Evolutionary conservation across 2,113 vertebrate genomes (phyloP).

Genomic region (Eretmochelys imbricata): DNA sequence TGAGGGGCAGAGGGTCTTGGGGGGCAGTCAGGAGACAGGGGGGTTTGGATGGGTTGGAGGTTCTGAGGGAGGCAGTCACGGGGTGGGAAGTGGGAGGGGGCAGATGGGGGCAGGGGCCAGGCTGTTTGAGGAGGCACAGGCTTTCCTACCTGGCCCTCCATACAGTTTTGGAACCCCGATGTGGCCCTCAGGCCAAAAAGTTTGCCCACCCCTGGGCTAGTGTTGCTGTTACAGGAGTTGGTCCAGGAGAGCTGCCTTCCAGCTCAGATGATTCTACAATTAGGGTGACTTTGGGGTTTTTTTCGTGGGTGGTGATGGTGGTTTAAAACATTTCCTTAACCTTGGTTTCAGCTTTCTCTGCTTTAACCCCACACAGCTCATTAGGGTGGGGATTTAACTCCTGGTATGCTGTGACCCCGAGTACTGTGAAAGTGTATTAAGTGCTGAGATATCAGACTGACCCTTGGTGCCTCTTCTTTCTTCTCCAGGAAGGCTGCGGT

Average conservation of each 20-base stretch:
- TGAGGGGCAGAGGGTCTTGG: too few relatives aligned
- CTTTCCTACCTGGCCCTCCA: too few relatives aligned
- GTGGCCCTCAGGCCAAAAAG: too few relatives aligned
- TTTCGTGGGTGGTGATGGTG: neutral
- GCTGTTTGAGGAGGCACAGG: too few relatives aligned
- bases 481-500: conserved; percentile 37
- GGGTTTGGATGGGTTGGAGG: too few relatives aligned
- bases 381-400: neutral
- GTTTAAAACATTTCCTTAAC: neutral
- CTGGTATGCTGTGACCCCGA: conserved; percentile 5
- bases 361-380: neutral
- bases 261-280: conserved; percentile 3
- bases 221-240: neutral
- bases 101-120: too few relatives aligned
- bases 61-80: too few relatives aligned
- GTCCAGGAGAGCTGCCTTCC: neutral
- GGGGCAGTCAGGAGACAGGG: too few relatives aligned
- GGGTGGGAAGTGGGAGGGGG: too few relatives aligned
- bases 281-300: neutral
- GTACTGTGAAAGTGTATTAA: neutral
- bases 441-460: conserved; percentile 45
- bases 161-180: too few relatives aligned
- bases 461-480: conserved; percentile 36
- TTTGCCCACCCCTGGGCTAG: neutral
- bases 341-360: conserved; percentile 9